These are phyloP conservation scores for Alectoris magna DNA, from an alignment of 2,797 vertebrate species.

Conservation along the genomic window DNA sequence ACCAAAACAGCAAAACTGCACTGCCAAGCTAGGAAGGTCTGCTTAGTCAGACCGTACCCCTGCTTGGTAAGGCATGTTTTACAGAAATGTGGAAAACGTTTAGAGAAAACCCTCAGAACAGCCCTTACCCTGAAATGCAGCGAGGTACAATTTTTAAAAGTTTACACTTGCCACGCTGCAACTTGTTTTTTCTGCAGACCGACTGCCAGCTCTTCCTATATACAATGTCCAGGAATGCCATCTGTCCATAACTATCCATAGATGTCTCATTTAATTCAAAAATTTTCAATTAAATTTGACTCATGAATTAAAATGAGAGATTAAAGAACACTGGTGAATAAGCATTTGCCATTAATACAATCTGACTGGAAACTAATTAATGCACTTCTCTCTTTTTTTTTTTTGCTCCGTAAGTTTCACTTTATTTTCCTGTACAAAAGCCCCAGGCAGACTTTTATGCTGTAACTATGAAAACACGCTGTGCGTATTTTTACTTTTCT, in stretches of 20 bases:
- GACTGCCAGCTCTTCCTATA: neutral
- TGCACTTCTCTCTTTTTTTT: neutral
- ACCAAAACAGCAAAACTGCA: constrained; percentile 10
- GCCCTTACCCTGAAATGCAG: neutral
- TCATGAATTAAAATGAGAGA: no score
- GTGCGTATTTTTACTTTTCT: neutral
- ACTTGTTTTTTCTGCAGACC: neutral
- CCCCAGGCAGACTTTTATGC: neutral
- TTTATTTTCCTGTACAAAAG: neutral
- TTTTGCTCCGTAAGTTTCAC: neutral
- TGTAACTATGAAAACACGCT: neutral
- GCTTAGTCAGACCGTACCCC: neutral
- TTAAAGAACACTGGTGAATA: neutral
- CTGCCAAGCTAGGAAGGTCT: neutral
- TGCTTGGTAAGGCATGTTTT: neutral
- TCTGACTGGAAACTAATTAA: neutral
- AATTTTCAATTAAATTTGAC: neutral
- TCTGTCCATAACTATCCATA: constrained; percentile 7
- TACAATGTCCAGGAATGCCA: neutral
- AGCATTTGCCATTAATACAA: neutral
- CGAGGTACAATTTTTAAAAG: neutral
- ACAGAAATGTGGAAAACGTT: neutral
- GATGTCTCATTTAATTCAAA: neutral
- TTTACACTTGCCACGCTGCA: constrained; percentile 15
- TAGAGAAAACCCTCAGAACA: neutral